Base-by-base conservation (phyloP, 1,140 invertebrate species). In the Lepidurus apus region DNA sequence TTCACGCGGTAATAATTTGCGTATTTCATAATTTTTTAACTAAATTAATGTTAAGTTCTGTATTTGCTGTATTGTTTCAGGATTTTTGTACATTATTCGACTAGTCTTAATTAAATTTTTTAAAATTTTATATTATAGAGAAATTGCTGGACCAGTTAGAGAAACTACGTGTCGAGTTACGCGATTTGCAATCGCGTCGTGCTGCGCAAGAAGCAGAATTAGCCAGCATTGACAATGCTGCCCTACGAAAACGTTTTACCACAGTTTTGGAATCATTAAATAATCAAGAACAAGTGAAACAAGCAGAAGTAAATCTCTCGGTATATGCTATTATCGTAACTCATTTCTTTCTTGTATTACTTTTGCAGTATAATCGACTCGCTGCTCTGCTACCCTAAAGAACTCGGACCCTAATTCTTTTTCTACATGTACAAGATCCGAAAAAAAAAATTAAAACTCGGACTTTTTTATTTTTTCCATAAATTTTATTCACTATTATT, bases 191-290 rank as follows among this genome's bases (percentile, higher is more conserved):
- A 81, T 87, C 89, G 74, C 88, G 91, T 74, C 87, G 91, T 80
- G 87, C 90, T 73, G 90, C 92, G 81, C 94, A 95, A 82, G 93
- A 95, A 82, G 86, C 89, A 75, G 93, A 95, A 85, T 91, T 96
- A 81, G 89, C 91, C 7, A 92, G 91, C 45, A 95, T 96, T 83
- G 94, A 96, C 84, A 97, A 96, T 84, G 84, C 91, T 77, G 92
- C 93, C 42, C 83, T 97, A 1, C 88, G 91, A 74, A 91, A 94
- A 84, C 85, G 94, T 53, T 93, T 96, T 83, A 92, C 95, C 84
- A 90, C 92, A 80, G 91, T 91, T 75, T 85, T 95, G 1, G 91
- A 95, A 81, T 91, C 91, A 82, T 86, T 95, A 5, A 86, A 92
- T 76, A 89, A 90, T 76, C 91, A 95, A 83, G 91, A 95, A 80